phyloP scores from a whole-genome alignment of 2,888 invertebrate species.

The Meghimatium bilineatum region DNA sequence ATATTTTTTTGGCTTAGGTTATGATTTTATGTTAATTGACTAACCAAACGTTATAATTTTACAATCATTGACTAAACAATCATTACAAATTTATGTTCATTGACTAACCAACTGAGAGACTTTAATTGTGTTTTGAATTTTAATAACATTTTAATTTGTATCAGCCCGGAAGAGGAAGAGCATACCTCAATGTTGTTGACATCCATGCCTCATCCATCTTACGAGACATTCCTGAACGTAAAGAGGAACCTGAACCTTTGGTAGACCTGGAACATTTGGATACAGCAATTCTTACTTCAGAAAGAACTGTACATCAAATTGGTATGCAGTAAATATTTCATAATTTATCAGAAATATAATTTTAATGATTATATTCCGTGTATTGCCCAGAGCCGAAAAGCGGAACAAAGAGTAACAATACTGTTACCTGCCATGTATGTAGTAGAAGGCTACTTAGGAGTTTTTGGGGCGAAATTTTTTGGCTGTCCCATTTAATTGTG shows the following conservation, averaged over 20 bases:
- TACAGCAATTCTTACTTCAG: conserved; percentile 41
- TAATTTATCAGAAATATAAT: background rate
- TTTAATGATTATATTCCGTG: background rate
- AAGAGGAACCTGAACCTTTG: conserved; percentile 20
- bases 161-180: conserved; percentile 56
- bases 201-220: conserved; percentile 66
- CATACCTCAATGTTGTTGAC: conserved; percentile 71
- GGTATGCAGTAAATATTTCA: conserved; percentile 29
- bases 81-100: too few species aligned
- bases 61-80: too few species aligned
- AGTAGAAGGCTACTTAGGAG: too few species aligned
- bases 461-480: too few species aligned
- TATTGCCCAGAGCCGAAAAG: too few species aligned
- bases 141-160: background rate
- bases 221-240: conserved; percentile 63
- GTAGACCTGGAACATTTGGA: conserved; percentile 15
- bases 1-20: too few species aligned
- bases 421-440: too few species aligned
- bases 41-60: too few species aligned
- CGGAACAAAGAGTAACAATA: too few species aligned
- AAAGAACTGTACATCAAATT: conserved; percentile 45
- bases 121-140: background rate
- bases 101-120: background rate
- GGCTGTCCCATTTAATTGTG: too few species aligned
- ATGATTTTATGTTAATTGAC: too few species aligned